Evolutionary conservation across 1,140 invertebrate species (phyloP).

Genomic region (Drosophila guanche): DNA sequence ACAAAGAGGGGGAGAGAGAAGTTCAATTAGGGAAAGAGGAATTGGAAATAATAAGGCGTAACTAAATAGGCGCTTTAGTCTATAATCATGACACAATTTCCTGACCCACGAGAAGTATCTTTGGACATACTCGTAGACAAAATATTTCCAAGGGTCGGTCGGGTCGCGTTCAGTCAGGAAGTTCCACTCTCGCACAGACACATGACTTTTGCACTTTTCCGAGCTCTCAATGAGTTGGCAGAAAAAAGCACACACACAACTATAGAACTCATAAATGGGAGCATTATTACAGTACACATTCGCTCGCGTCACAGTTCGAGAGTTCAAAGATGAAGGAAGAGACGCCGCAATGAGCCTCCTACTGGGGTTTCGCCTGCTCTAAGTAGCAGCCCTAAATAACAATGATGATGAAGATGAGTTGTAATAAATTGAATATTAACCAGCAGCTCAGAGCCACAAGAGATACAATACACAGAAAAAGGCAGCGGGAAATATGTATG

Average conservation of each 20-base stretch:
- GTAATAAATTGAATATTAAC: constrained; percentile 81
- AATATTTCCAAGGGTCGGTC: constrained; percentile 23
- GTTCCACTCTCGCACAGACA: constrained; percentile 40
- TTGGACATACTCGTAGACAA: background rate
- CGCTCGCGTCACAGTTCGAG: constrained; percentile 69
- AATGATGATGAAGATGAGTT: constrained; percentile 66
- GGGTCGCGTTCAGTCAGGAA: constrained; percentile 59
- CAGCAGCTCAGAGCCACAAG: constrained; percentile 44
- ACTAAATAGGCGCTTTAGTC: constrained; percentile 82
- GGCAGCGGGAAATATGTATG: constrained; percentile 42
- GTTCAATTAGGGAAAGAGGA: constrained; percentile 65
- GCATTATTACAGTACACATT: constrained; percentile 41
- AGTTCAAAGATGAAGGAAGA: constrained; percentile 63
- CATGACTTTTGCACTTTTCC: constrained; percentile 40
- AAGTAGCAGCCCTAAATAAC: constrained; percentile 52
- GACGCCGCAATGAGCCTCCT: constrained; percentile 4
- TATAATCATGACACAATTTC: constrained; percentile 82
- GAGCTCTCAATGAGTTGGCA: constrained; percentile 57
- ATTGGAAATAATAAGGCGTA: constrained; percentile 81
- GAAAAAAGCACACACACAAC: constrained; percentile 24
- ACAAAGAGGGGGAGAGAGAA: constrained; percentile 4
- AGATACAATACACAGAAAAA: constrained; percentile 14
- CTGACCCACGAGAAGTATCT: constrained; percentile 21
- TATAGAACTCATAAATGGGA: constrained; percentile 15
- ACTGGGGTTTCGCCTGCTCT: background rate